Conservation (phyloP, 2,888 invertebrate genomes). For the Stenodema calcarata region DNA sequence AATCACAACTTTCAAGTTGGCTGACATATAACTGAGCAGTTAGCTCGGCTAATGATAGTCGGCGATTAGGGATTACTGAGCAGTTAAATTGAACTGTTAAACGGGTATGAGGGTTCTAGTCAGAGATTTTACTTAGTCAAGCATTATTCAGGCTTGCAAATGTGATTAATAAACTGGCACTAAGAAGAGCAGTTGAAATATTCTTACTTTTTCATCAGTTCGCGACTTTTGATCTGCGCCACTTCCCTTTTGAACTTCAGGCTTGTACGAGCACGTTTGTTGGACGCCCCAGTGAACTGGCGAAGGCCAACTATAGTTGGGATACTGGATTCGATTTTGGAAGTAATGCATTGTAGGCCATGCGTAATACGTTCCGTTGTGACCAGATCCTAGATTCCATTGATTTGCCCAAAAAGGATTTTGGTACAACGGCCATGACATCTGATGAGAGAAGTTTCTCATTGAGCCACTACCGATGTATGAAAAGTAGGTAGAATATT, state of each 20-base stretch:
- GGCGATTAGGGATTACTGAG: too few relatives aligned
- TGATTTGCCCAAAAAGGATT: not conserved
- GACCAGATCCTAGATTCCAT: not conserved
- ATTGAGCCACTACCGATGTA: too few relatives aligned
- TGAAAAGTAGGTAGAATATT: too few relatives aligned
- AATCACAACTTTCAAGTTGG: not conserved
- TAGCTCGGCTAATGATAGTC: not conserved
- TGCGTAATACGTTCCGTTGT: not conserved
- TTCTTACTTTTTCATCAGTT: not conserved
- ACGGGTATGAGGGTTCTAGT: too few relatives aligned
- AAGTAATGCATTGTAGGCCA: constrained; percentile 9
- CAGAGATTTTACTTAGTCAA: too few relatives aligned
- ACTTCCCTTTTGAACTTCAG: not conserved
- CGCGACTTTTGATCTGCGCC: not conserved
- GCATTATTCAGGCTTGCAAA: too few relatives aligned
- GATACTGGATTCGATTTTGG: not conserved
- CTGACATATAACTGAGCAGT: too few relatives aligned
- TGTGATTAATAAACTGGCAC: too few relatives aligned
- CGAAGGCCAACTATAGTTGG: not conserved
- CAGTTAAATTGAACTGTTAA: too few relatives aligned
- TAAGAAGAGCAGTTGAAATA: too few relatives aligned
- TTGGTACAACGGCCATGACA: not conserved
- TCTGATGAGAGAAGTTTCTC: not conserved
- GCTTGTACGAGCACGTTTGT: not conserved
- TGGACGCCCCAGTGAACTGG: not conserved